A percentile compares a stretch with the other conserved stretches of the same genome.
Conservation (phyloP, 2,113 vertebrate genomes). For the Elaphurus davidianus region DNA sequence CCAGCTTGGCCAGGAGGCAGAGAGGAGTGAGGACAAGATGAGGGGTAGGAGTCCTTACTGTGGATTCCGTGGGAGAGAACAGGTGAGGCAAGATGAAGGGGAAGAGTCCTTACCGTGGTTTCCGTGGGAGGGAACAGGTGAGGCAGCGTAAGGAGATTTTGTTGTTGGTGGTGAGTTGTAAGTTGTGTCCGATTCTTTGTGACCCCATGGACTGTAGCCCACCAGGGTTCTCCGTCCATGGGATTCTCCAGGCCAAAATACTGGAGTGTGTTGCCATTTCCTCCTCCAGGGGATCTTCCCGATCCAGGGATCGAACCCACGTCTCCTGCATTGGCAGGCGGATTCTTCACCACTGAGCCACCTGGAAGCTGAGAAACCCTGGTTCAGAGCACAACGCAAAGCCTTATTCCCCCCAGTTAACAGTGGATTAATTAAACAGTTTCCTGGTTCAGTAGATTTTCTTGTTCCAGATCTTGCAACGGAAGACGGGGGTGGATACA, state of each 20-base stretch:
- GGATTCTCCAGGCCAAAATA: not conserved
- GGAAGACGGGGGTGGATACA: rapidly evolving
- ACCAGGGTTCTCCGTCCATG: not conserved
- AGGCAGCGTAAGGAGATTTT: not conserved
- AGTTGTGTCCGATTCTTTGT: not conserved
- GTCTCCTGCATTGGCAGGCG: not conserved
- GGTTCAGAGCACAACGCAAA: not conserved
- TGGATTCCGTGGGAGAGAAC: not conserved
- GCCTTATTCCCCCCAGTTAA: not conserved
- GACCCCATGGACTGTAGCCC: not conserved
- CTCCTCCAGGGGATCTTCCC: not conserved
- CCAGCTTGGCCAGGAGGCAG: not conserved
- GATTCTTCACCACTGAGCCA: not conserved
- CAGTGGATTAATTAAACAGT: not conserved
- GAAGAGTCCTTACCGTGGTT: rapidly evolving
- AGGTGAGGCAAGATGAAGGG: not conserved
- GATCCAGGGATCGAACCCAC: not conserved
- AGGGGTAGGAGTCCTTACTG: rapidly evolving
- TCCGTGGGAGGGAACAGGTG: not conserved
- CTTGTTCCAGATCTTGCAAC: no score
- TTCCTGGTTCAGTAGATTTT: not conserved
- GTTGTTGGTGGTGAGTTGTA: not conserved
- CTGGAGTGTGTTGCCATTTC: not conserved
- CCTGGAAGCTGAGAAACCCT: not conserved
- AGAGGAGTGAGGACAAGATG: not conserved